These are phyloP conservation scores for Agriopis marginaria DNA, from an alignment of 2,888 invertebrate species.

Conservation along the genomic window DNA sequence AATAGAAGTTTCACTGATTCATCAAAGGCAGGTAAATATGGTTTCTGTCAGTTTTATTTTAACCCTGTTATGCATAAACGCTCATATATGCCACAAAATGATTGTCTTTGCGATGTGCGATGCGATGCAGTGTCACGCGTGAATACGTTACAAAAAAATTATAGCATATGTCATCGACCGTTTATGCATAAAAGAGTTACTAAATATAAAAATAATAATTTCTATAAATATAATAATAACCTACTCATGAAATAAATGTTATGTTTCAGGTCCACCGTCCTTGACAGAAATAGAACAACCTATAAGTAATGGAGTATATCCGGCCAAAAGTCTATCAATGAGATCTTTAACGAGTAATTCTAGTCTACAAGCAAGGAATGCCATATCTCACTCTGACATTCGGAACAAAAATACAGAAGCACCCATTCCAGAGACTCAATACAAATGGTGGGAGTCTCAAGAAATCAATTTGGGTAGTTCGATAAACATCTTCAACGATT, in stretches of 20 bases:
- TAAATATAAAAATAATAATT: too few relatives aligned
- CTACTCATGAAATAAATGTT: constrained; percentile 4
- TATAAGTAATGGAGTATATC: constrained; percentile 53
- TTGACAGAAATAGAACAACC: constrained; percentile 55
- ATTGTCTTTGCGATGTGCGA: too few relatives aligned
- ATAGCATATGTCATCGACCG: too few relatives aligned
- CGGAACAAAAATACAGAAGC: constrained; percentile 62
- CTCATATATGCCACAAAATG: too few relatives aligned
- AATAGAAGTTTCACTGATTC: constrained; percentile 66
- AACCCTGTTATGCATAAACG: too few relatives aligned
- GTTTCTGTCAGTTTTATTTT: not conserved
- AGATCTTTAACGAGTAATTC: constrained; percentile 66
- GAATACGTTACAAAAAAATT: too few relatives aligned
- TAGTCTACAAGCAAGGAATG: constrained; percentile 70
- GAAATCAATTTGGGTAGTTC: constrained; percentile 88
- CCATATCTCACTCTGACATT: constrained; percentile 78
- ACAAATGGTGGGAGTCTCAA: constrained; percentile 86
- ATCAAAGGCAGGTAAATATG: constrained; percentile 63
- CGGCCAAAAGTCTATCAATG: constrained; percentile 74
- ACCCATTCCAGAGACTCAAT: constrained; percentile 63
- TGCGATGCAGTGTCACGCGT: too few relatives aligned
- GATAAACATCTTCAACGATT: constrained; percentile 84
- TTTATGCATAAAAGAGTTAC: not conserved
- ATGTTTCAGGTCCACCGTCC: constrained; percentile 62
- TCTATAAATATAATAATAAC: too few relatives aligned